Conservation (phyloP, 2,888 invertebrate genomes). For the Listrodromus nycthemerus region DNA sequence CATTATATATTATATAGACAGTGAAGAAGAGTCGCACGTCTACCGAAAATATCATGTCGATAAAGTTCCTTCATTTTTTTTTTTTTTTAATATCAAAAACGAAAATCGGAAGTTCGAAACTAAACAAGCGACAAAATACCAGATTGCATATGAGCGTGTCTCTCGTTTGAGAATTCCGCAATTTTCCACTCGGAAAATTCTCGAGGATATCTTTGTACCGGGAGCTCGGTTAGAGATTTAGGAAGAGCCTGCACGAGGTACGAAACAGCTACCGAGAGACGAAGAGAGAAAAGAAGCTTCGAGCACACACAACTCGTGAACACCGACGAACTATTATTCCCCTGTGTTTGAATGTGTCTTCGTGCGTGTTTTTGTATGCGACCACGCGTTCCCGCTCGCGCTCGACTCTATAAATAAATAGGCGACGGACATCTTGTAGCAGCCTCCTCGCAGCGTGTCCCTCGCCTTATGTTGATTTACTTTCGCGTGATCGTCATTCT, state of each 20-base stretch:
- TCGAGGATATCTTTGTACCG: slow-evolving; percentile 63
- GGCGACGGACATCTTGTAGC: slow-evolving; percentile 79
- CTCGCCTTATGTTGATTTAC: slow-evolving; percentile 74
- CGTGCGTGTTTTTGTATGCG: slow-evolving; percentile 30
- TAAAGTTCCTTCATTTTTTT: too few species aligned
- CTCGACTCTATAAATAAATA: slow-evolving; percentile 82
- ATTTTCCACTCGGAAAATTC: slow-evolving; percentile 65
- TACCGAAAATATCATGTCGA: too few species aligned
- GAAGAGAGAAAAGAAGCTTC: slow-evolving; percentile 56
- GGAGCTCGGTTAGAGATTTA: slow-evolving; percentile 59
- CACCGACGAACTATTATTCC: slow-evolving; percentile 56
- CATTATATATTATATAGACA: too few species aligned
- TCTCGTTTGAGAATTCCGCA: slow-evolving; percentile 57
- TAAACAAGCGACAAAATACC: neutral
- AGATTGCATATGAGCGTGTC: neutral
- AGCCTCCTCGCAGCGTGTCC: slow-evolving; percentile 67
- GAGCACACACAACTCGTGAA: slow-evolving; percentile 21
- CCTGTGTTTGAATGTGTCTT: slow-evolving; percentile 36
- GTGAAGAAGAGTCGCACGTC: too few species aligned
- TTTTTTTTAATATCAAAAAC: neutral
- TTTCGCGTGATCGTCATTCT: slow-evolving; percentile 69
- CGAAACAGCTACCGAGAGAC: slow-evolving; percentile 6
- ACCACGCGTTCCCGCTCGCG: slow-evolving; percentile 68
- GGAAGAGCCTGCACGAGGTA: slow-evolving; percentile 32
- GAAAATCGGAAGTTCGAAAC: neutral